These are phyloP conservation scores for Dolichoris vasculosae DNA, from an alignment of 1,140 invertebrate genomes.

Conservation along the genomic window DNA sequence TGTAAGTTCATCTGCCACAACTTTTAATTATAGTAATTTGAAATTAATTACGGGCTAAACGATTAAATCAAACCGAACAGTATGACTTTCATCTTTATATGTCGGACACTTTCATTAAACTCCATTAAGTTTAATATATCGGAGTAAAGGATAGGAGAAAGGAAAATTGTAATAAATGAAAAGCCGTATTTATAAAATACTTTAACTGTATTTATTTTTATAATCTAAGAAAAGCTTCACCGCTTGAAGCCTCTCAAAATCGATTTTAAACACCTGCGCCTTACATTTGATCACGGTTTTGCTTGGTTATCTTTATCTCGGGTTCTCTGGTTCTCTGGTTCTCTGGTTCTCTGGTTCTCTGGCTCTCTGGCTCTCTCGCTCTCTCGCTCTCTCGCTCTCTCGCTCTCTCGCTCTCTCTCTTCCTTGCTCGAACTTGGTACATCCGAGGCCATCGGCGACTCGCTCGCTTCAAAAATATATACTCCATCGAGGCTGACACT, in stretches of 20 bases:
- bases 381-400: neutral
- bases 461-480: slow-evolving; percentile 41
- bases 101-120: slow-evolving; percentile 7
- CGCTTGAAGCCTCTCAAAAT: slow-evolving; percentile 38
- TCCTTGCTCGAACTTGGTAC: neutral
- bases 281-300: slow-evolving; percentile 43
- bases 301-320: neutral
- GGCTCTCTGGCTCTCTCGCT: neutral
- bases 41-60: slow-evolving; percentile 18
- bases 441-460: neutral
- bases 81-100: neutral
- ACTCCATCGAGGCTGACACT: slow-evolving; percentile 22
- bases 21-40: slow-evolving; percentile 22
- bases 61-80: neutral
- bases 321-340: slow-evolving; percentile 13
- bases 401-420: neutral
- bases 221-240: slow-evolving; percentile 41
- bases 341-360: neutral
- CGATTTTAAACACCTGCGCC: slow-evolving; percentile 43
- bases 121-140: neutral
- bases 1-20: neutral
- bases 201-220: slow-evolving; percentile 51
- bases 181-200: slow-evolving; percentile 49
- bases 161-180: slow-evolving; percentile 18
- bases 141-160: neutral